These are phyloP conservation scores for Sorex fumeus DNA, from an alignment of 2,113 vertebrate species.

Conservation along the genomic window DNA sequence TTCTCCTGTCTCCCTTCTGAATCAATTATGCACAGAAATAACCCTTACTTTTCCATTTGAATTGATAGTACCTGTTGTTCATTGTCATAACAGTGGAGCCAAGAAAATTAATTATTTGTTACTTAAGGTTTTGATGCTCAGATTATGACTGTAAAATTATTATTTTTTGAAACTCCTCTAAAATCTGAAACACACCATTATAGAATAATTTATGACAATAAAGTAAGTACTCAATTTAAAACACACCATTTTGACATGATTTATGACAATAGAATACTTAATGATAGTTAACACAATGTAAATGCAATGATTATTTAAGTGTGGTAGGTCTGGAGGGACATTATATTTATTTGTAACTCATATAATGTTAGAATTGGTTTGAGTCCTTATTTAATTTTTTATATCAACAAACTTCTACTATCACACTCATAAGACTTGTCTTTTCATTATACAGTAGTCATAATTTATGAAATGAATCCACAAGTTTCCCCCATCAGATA, in stretches of 20 bases:
- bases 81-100: background rate
- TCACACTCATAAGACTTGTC: too few species aligned
- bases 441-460: too few species aligned
- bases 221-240: slow-evolving; percentile 27
- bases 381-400: background rate
- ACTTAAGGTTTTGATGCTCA: background rate
- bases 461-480: too few species aligned
- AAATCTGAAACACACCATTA: background rate
- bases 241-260: background rate
- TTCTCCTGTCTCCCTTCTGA: background rate
- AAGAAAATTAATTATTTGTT: background rate
- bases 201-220: background rate
- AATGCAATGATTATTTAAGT: background rate
- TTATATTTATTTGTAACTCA: slow-evolving; percentile 27
- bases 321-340: background rate
- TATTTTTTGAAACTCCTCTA: slow-evolving; percentile 31
- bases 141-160: background rate
- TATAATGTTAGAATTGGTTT: slow-evolving; percentile 29
- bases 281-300: too few species aligned
- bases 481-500: too few species aligned
- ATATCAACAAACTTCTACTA: too few species aligned
- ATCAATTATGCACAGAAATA: background rate
- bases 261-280: background rate
- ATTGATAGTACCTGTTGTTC: background rate
- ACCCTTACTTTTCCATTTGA: slow-evolving; percentile 8